Evolutionary conservation across 2,113 vertebrate genomes (phyloP).

Genomic region (Erinaceus europaeus): DNA sequence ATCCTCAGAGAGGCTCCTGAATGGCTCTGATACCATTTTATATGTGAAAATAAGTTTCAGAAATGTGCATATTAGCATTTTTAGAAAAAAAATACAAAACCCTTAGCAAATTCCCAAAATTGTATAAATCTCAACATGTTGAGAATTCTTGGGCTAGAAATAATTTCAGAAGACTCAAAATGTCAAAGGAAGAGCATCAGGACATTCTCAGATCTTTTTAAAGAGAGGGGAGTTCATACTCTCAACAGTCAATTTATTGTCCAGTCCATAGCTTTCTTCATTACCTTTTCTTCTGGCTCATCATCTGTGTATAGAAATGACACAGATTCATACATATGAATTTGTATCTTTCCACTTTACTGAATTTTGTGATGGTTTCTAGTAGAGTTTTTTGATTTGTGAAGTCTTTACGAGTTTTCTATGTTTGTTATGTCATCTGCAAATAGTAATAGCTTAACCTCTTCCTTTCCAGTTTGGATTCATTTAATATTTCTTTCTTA

Average conservation of each 20-base stretch:
- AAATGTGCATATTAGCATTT: constrained; percentile 37
- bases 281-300: no score
- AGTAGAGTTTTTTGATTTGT: no score
- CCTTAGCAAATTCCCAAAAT: constrained; percentile 37
- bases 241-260: constrained; percentile 18
- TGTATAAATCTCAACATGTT: constrained; percentile 25
- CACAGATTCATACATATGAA: no score
- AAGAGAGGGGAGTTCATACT: not conserved
- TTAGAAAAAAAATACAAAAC: constrained; percentile 2
- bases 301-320: no score
- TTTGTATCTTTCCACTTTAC: no score
- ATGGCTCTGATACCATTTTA: constrained; percentile 3
- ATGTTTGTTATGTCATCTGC: no score
- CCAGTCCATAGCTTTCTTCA: not conserved
- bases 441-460: no score
- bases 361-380: no score
- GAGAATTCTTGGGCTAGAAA: constrained; percentile 17
- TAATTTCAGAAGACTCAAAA: not conserved
- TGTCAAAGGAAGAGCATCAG: constrained; percentile 9
- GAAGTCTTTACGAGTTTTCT: no score
- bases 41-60: no score
- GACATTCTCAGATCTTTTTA: not conserved
- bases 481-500: no score
- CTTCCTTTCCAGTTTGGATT: no score
- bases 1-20: constrained; percentile 10